Evolutionary conservation across 2,113 vertebrate genomes (phyloP).

Genomic region (Pseudorasbora parva): DNA sequence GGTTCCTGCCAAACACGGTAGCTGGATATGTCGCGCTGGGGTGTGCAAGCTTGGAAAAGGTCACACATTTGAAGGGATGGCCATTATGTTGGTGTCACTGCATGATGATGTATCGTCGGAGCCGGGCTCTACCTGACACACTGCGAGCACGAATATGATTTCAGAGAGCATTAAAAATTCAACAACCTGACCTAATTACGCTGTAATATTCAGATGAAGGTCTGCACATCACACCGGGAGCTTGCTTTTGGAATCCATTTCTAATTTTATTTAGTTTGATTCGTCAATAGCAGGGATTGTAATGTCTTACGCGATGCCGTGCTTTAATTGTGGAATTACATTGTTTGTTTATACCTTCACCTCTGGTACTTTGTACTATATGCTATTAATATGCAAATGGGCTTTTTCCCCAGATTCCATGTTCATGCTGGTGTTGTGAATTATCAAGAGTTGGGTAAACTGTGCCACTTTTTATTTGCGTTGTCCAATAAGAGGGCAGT

Average conservation of each 20-base stretch:
- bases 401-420: background rate
- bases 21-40: conserved; percentile 51
- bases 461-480: background rate
- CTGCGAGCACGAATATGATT: conserved; percentile 82
- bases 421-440: background rate
- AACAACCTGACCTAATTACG: conserved; percentile 84
- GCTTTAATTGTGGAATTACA: conserved; percentile 60
- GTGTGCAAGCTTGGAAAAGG: conserved; percentile 74
- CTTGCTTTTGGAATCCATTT: conserved; percentile 77
- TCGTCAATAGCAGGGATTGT: conserved; percentile 76
- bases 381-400: conserved; percentile 35
- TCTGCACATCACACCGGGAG: conserved; percentile 61
- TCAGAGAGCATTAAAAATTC: conserved; percentile 85
- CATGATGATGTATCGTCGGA: conserved; percentile 79
- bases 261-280: conserved; percentile 77
- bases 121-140: conserved; percentile 78
- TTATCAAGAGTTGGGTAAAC: background rate
- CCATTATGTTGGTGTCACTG: conserved; percentile 79
- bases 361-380: background rate
- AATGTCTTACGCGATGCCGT: conserved; percentile 55
- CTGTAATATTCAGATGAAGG: conserved; percentile 78
- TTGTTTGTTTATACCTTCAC: conserved; percentile 63
- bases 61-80: conserved; percentile 80
- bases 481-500: background rate
- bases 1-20: conserved; percentile 54